Evolutionary conservation across 35 echinoderm and acorn worm species (phyloP).

Genomic region (Diadema setosum): DNA sequence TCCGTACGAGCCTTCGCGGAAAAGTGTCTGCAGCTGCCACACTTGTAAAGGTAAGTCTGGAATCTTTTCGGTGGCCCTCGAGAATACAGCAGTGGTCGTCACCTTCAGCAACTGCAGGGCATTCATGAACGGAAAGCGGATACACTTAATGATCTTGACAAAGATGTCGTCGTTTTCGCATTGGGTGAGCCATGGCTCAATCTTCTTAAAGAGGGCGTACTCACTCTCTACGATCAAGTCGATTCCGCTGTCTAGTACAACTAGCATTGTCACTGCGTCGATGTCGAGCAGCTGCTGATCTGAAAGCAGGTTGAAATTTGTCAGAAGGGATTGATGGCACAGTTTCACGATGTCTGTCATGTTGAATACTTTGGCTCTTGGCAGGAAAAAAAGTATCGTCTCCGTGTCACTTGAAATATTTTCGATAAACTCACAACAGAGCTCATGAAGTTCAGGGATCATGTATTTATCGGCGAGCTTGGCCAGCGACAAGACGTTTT

Average conservation of each 20-base stretch:
- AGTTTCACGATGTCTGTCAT: background rate
- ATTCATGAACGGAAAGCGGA: conserved; percentile 8
- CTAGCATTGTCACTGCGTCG: background rate
- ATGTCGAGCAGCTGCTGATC: background rate
- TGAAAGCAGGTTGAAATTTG: background rate
- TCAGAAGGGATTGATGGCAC: background rate
- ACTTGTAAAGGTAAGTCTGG: background rate
- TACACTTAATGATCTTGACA: background rate
- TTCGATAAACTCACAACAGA: conserved; percentile 41
- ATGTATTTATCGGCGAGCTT: conserved; percentile 78
- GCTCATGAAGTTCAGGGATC: conserved; percentile 23
- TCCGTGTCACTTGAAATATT: background rate
- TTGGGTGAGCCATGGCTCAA: background rate
- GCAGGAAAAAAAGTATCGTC: background rate
- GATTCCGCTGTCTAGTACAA: background rate
- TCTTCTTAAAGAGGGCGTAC: background rate
- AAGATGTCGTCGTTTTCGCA: background rate
- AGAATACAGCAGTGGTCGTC: background rate
- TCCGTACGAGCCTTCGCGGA: background rate
- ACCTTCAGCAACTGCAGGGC: background rate
- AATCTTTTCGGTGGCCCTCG: background rate
- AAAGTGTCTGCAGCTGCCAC: background rate
- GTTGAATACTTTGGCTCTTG: background rate
- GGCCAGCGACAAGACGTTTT: conserved; percentile 44
- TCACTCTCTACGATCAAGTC: background rate